phyloP scores from a whole-genome alignment of 2,888 invertebrate genomes.

The Lasioglossum villosulum region DNA sequence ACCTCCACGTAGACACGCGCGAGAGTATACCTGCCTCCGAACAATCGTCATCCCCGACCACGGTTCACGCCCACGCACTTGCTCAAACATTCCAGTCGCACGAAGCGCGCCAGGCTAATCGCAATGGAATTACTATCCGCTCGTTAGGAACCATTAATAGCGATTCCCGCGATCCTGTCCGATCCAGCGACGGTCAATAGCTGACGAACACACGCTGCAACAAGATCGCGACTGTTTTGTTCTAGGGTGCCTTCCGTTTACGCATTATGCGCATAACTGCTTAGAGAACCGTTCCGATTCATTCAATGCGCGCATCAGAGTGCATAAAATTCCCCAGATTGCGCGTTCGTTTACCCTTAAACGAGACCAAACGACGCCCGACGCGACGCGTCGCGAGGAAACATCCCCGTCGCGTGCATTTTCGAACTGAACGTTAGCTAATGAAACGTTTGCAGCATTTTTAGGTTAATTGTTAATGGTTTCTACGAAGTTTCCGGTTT shows the following conservation, averaged over 20 bases:
- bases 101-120: constrained; percentile 68
- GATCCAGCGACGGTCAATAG: background rate
- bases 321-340: too few relatives aligned
- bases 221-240: too few relatives aligned
- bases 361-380: background rate
- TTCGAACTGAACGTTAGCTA: constrained; percentile 5
- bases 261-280: too few relatives aligned
- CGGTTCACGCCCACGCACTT: constrained; percentile 71
- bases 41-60: constrained; percentile 71
- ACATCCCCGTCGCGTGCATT: constrained; percentile 17
- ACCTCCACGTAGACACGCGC: constrained; percentile 22
- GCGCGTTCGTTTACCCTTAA: too few relatives aligned
- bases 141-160: constrained; percentile 65
- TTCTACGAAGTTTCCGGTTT: constrained; percentile 22
- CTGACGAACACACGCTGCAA: background rate
- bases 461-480: constrained; percentile 34
- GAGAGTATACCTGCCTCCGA: constrained; percentile 63
- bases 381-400: background rate
- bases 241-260: too few relatives aligned
- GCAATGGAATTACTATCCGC: constrained; percentile 70
- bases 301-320: too few relatives aligned
- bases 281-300: too few relatives aligned
- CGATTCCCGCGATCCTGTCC: background rate
- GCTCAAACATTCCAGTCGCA: constrained; percentile 70
- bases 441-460: constrained; percentile 18